Conservation (phyloP, 1,140 invertebrate species). For the Leptinotarsa defecta region DNA sequence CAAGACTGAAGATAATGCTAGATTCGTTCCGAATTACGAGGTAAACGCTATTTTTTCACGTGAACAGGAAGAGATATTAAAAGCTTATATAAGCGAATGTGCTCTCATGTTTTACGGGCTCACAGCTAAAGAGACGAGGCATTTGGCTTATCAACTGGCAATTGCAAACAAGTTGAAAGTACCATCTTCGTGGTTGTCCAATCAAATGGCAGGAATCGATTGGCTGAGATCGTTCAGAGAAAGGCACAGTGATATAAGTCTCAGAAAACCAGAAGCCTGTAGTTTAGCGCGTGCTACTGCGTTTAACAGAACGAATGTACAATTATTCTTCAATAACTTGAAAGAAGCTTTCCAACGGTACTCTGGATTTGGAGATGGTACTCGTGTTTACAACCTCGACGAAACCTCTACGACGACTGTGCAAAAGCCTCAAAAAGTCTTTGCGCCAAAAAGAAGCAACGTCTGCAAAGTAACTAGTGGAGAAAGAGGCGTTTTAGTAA, state of each 20-base stretch:
- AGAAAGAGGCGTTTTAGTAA: slow-evolving; percentile 45
- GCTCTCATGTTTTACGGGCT: slow-evolving; percentile 46
- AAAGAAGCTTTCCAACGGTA: slow-evolving; percentile 56
- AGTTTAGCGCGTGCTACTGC: slow-evolving; percentile 54
- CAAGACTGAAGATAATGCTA: background rate
- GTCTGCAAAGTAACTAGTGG: slow-evolving; percentile 55
- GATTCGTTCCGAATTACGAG: background rate
- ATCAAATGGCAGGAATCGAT: slow-evolving; percentile 50
- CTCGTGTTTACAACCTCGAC: slow-evolving; percentile 51
- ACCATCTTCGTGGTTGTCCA: slow-evolving; percentile 49
- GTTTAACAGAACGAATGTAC: slow-evolving; percentile 33
- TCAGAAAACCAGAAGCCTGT: slow-evolving; percentile 53
- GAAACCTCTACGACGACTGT: slow-evolving; percentile 46
- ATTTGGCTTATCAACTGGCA: slow-evolving; percentile 55
- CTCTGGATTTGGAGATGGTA: background rate
- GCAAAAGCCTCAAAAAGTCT: slow-evolving; percentile 50
- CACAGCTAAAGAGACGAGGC: slow-evolving; percentile 43
- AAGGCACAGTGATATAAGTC: slow-evolving; percentile 50
- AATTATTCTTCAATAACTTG: slow-evolving; percentile 50
- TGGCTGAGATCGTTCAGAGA: slow-evolving; percentile 55
- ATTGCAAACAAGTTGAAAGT: slow-evolving; percentile 47
- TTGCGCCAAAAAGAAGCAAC: slow-evolving; percentile 55
- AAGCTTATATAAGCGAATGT: background rate
- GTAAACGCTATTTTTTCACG: background rate
- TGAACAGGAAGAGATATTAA: background rate